A percentile compares a stretch with the other conserved stretches of the same genome.
These are phyloP conservation scores for Drosophila paramelanica DNA, from an alignment of 2,888 invertebrate genomes.

Conservation along the genomic window DNA sequence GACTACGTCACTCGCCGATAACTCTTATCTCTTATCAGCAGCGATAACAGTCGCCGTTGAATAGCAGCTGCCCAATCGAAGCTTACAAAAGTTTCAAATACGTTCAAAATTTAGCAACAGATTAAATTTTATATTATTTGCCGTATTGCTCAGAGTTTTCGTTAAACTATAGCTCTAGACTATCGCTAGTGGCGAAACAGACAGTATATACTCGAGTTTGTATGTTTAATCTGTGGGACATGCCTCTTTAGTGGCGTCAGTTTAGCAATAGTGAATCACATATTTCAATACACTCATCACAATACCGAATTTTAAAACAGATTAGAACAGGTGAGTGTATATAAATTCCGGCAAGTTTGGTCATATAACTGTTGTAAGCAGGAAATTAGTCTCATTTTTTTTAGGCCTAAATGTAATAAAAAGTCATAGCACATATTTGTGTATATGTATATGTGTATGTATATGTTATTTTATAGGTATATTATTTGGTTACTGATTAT, in stretches of 20 bases:
- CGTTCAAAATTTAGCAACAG: too few species aligned
- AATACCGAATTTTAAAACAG: background rate
- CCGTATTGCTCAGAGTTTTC: too few species aligned
- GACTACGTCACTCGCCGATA: slow-evolving; percentile 43
- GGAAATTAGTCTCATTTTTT: too few species aligned
- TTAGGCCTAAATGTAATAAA: too few species aligned
- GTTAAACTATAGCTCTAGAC: too few species aligned
- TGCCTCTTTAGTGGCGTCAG: slow-evolving; percentile 2
- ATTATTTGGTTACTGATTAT: too few species aligned
- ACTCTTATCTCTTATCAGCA: slow-evolving; percentile 36
- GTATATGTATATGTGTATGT: too few species aligned
- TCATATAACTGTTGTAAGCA: background rate
- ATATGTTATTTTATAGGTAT: too few species aligned
- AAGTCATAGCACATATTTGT: too few species aligned
- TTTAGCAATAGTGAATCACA: slow-evolving; percentile 21
- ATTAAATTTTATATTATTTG: background rate
- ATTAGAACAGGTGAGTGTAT: background rate
- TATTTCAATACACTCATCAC: slow-evolving; percentile 4
- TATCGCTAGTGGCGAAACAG: too few species aligned
- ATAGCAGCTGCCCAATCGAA: slow-evolving; percentile 13
- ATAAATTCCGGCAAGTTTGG: background rate
- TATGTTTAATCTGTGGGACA: slow-evolving; percentile 9
- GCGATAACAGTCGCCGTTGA: background rate
- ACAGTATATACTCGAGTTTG: background rate
- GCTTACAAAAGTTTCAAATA: background rate